Evolutionary conservation across 2,888 invertebrate genomes (phyloP).

Genomic region (Drosophila falleni): DNA sequence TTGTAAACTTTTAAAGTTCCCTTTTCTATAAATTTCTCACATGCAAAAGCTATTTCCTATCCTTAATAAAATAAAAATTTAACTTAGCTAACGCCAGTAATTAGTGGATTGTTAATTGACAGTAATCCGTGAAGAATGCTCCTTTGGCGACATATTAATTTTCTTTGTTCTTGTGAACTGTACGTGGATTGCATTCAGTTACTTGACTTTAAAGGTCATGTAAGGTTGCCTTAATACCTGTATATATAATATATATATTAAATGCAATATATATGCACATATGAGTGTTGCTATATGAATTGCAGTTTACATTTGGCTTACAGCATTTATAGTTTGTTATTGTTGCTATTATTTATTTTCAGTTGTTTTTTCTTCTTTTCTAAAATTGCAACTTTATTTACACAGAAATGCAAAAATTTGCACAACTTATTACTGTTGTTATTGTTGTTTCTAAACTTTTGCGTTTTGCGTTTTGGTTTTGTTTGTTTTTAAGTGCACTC

Average conservation of each 20-base stretch:
- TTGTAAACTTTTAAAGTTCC: too few relatives aligned
- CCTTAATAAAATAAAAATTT: neutral
- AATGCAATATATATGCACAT: slow-evolving; percentile 6
- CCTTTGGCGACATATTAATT: neutral
- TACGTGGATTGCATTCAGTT: neutral
- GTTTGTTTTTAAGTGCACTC: slow-evolving; percentile 61
- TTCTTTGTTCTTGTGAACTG: neutral
- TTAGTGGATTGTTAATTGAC: slow-evolving; percentile 14
- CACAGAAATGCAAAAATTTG: slow-evolving; percentile 77
- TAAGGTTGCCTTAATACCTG: neutral
- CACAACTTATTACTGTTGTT: slow-evolving; percentile 77
- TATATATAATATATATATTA: neutral
- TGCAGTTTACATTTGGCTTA: slow-evolving; percentile 54
- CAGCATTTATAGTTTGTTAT: slow-evolving; percentile 47
- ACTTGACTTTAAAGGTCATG: slow-evolving; percentile 9
- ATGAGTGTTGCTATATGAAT: slow-evolving; percentile 12
- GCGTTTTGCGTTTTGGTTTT: slow-evolving; percentile 58
- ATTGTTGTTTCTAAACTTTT: slow-evolving; percentile 76
- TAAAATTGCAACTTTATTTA: slow-evolving; percentile 71
- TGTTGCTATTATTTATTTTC: slow-evolving; percentile 24
- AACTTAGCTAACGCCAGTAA: slow-evolving; percentile 7
- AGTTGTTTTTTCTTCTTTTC: slow-evolving; percentile 39
- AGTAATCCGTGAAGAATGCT: neutral
- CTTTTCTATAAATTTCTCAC: neutral
- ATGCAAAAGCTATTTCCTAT: neutral